phyloP scores from a whole-genome alignment of 2,888 invertebrate genomes.

The Conus canariensis region DNA sequence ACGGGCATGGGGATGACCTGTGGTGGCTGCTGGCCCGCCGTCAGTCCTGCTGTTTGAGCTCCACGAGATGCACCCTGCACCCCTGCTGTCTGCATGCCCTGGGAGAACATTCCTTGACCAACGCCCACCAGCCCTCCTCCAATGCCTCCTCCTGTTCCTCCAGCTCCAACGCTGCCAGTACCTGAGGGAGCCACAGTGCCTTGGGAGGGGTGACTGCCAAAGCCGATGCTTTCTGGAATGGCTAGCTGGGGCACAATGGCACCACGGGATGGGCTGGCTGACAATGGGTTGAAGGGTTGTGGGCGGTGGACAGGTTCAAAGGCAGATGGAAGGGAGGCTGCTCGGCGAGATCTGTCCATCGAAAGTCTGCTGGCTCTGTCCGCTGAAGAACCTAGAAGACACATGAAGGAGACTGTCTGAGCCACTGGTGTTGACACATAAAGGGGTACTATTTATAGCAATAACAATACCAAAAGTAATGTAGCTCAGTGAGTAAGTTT shows the following conservation, averaged over 20 bases:
- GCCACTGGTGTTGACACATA: too few species aligned
- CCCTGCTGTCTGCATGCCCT: constrained; percentile 47
- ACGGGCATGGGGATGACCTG: constrained; percentile 30
- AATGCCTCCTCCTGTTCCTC: neutral
- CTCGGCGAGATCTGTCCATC: constrained; percentile 14
- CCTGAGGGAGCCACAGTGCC: neutral
- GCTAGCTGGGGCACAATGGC: constrained; percentile 11
- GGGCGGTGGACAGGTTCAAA: constrained; percentile 68
- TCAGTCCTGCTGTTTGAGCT: constrained; percentile 32
- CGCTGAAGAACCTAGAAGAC: constrained; percentile 19
- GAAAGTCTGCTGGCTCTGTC: constrained; percentile 2
- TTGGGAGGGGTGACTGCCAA: constrained; percentile 7
- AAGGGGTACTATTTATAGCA: neutral
- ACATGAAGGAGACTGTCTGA: too few species aligned
- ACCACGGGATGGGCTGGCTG: constrained; percentile 24
- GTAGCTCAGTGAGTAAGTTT: neutral
- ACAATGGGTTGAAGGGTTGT: constrained; percentile 55
- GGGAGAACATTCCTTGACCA: constrained; percentile 8
- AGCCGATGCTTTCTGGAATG: constrained; percentile 24
- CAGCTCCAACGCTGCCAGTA: neutral
- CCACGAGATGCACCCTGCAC: constrained; percentile 44
- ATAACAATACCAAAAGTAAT: neutral
- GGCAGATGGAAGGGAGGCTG: constrained; percentile 54
- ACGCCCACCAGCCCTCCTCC: neutral
- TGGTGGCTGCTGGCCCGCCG: neutral